phyloP scores from a whole-genome alignment of 2,888 invertebrate genomes.

The Chrysodeixis includens region DNA sequence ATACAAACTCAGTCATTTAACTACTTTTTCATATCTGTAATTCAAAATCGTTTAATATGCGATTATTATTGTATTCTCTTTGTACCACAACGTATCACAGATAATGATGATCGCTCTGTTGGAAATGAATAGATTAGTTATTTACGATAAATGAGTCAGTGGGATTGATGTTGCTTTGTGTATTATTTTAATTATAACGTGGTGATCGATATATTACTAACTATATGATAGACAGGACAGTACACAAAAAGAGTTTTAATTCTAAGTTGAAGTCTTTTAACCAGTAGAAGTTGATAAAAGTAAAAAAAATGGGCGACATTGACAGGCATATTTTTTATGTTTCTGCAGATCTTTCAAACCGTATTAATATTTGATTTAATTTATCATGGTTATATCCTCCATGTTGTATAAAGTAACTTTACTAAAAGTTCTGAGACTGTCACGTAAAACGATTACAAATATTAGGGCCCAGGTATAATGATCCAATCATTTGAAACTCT shows the following conservation, averaged over 20 bases:
- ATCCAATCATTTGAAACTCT: neutral
- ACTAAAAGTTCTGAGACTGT: neutral
- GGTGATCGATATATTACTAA: too few relatives aligned
- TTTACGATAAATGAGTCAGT: neutral
- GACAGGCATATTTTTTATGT: too few relatives aligned
- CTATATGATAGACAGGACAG: too few relatives aligned
- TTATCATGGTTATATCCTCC: too few relatives aligned
- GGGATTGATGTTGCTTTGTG: neutral
- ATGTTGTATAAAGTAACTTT: too few relatives aligned
- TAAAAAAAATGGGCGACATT: too few relatives aligned
- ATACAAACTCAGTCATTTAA: too few relatives aligned
- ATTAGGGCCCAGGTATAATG: neutral
- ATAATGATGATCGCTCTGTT: constrained; percentile 4
- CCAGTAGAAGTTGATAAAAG: too few relatives aligned
- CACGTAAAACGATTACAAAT: neutral
- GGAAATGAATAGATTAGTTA: neutral
- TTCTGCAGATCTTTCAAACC: too few relatives aligned
- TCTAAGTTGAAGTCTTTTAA: too few relatives aligned
- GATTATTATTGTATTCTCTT: neutral
- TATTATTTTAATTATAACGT: neutral
- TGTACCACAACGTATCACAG: neutral
- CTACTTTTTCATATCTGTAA: neutral
- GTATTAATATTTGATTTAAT: too few relatives aligned
- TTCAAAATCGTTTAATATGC: constrained; percentile 4
- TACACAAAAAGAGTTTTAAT: too few relatives aligned